Conservation (phyloP, 2,113 vertebrate species). For the Bubo blakistoni region DNA sequence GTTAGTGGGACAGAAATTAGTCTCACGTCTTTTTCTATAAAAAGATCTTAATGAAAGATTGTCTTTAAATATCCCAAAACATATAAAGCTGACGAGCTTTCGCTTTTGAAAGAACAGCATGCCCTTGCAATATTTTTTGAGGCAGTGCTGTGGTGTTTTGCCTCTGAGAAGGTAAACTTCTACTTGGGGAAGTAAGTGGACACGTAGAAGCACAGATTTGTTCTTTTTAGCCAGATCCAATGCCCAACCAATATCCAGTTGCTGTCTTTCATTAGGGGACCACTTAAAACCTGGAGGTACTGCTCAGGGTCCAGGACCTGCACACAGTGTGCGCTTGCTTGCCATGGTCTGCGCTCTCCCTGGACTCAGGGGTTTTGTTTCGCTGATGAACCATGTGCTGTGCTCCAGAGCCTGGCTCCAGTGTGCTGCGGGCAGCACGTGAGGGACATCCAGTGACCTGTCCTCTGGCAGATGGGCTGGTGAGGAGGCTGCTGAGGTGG, state of each 20-base stretch:
- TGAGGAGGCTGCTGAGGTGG: too few relatives aligned
- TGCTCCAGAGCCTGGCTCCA: not conserved
- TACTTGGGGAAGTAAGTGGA: not conserved
- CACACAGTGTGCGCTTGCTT: rapidly evolving
- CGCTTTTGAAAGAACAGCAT: not conserved
- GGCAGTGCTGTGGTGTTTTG: not conserved
- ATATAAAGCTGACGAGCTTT: not conserved
- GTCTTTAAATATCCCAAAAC: not conserved
- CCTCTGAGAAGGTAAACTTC: not conserved
- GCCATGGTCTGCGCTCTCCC: rapidly evolving
- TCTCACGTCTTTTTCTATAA: not conserved
- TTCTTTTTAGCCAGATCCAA: not conserved
- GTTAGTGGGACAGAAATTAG: not conserved
- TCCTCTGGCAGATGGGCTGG: rapidly evolving
- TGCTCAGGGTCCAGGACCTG: not conserved
- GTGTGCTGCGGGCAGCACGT: rapidly evolving
- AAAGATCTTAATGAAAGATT: not conserved
- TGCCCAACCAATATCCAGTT: not conserved
- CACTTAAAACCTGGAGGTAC: not conserved
- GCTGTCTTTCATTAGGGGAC: not conserved
- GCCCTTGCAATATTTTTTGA: not conserved
- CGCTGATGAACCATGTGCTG: rapidly evolving
- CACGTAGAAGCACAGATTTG: not conserved
- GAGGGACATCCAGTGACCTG: rapidly evolving
- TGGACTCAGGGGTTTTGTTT: not conserved